Evolutionary conservation across 1,140 invertebrate species (phyloP), one percentile per base, ranked within the genome.

Genomic region (Sitophilus oryzae): DNA sequence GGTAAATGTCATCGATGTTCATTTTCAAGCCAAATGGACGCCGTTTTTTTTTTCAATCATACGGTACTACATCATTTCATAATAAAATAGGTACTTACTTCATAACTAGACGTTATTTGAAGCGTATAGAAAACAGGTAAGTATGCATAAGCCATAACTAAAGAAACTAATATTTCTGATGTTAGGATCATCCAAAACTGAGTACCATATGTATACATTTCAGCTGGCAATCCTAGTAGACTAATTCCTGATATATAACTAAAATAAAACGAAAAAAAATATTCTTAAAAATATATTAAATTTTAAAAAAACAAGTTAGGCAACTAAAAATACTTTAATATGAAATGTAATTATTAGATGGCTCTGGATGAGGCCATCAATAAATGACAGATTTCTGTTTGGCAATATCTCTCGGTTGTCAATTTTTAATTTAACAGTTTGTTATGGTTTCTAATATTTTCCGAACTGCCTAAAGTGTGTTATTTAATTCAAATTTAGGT

Each of bases 231-330:
- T 3, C 92, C 92, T 1, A 96, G 76, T n/a, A 96, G 73, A 0
- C 90, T 89, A 44, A 95, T 93, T 11, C 91, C 91, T 0, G 91
- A 94, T 72, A 94, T 86, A 66, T 93, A 95, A 73, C 89, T 90
- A 64, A 43, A 68, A 69, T 47, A 47, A 37, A 10, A 50, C n/a
- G n/a, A 56, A 40, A 50, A 51, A 2, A 15, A 1, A 44, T 11
- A 44, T n/a, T 44, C 21, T 10, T 44, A 19, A 23, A 22, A 44
- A 19, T 21, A 9, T 19, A 20, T 6, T 10, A 40, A 10, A 44
- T 41, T 9, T 41, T 16, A 8, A n/a, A 45, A 16, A 1, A 11
- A 1, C 11, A 2, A 45, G 11, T 10, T 40, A 15, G 38, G 38
- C 38, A 40, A 8, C 14, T 19, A 10, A 42, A 5, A 11, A 20